These are phyloP conservation scores for Thrips palmi DNA, from an alignment of 1,140 invertebrate species.

Conservation along the genomic window DNA sequence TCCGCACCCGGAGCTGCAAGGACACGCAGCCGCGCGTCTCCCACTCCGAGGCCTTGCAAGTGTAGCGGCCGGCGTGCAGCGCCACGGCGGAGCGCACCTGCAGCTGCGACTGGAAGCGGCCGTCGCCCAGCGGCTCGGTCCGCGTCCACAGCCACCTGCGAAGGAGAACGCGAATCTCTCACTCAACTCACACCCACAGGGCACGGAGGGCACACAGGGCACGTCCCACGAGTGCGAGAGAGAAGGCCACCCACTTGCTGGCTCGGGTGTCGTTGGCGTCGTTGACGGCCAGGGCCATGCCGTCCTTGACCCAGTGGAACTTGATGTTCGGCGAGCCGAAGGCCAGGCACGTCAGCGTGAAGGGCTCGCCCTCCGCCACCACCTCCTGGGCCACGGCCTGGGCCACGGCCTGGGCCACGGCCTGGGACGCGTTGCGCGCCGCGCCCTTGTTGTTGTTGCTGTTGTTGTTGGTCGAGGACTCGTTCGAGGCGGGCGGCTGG, in stretches of 20 bases:
- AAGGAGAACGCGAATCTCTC: background rate
- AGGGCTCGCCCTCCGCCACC: slow-evolving; percentile 53
- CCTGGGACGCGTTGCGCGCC: slow-evolving; percentile 12
- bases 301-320: slow-evolving; percentile 65
- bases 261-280: slow-evolving; percentile 50
- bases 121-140: too few relatives aligned
- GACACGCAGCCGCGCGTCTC: too few relatives aligned
- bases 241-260: slow-evolving; percentile 21
- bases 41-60: too few relatives aligned
- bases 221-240: background rate
- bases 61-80: too few relatives aligned
- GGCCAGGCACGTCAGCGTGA: slow-evolving; percentile 52
- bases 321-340: slow-evolving; percentile 49
- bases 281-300: slow-evolving; percentile 46
- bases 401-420: slow-evolving; percentile 9
- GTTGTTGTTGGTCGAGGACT: too few relatives aligned
- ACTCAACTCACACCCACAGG: background rate
- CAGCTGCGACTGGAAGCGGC: too few relatives aligned
- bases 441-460: too few relatives aligned
- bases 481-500: too few relatives aligned
- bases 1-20: too few relatives aligned
- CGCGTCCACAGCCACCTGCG: background rate
- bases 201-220: slow-evolving; percentile 19
- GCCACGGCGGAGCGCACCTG: too few relatives aligned
- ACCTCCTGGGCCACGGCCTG: slow-evolving; percentile 8